Evolutionary conservation across 2,113 vertebrate species (phyloP).

Genomic region (Narcine bancroftii): DNA sequence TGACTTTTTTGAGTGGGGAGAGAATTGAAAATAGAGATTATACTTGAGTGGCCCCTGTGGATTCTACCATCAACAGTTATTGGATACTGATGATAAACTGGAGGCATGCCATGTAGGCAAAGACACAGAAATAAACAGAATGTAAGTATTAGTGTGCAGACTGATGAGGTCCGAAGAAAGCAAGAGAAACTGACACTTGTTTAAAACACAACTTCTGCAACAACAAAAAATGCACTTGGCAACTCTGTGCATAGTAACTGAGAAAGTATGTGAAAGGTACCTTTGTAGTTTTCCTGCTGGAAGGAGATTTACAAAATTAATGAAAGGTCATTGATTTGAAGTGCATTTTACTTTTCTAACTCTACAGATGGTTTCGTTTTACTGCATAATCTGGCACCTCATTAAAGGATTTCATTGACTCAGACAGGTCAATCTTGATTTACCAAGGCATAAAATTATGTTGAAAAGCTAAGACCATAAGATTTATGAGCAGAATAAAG

Average conservation of each 20-base stretch:
- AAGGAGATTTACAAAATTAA: neutral
- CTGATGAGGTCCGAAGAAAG: neutral
- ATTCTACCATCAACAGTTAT: no score
- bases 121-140: neutral
- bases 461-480: neutral
- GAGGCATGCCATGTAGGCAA: neutral
- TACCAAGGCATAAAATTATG: neutral
- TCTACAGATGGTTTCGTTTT: no score
- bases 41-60: neutral
- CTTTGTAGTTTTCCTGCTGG: neutral
- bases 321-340: no score
- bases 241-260: neutral
- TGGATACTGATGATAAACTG: neutral
- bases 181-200: neutral
- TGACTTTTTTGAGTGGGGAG: no score
- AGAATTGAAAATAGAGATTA: no score
- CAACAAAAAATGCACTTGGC: neutral
- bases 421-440: neutral
- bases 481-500: no score
- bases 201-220: neutral
- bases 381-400: no score
- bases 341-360: no score
- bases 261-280: neutral
- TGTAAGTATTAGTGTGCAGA: neutral
- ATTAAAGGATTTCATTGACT: no score